Percentiles rank a stretch among this genome's conserved stretches.
phyloP scores from a whole-genome alignment of 92 coral and sea anemone genomes.

The Phenganax subtilis region DNA sequence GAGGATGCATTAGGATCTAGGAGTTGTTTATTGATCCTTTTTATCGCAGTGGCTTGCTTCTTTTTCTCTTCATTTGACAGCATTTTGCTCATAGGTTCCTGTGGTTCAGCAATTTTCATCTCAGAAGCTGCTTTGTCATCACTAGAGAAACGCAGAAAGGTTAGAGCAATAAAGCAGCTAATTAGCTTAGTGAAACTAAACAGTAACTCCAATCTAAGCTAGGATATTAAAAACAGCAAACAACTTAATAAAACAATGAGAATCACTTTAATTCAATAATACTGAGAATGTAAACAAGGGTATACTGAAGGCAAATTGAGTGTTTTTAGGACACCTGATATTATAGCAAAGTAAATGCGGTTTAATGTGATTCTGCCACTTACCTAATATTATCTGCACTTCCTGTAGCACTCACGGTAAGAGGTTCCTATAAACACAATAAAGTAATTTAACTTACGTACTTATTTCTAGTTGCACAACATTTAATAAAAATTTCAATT shows the following conservation, averaged over 20 bases:
- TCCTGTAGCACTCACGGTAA: neutral
- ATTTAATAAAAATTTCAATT: too few relatives aligned
- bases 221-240: too few relatives aligned
- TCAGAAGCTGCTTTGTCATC: slow-evolving; percentile 37
- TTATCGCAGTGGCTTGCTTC: neutral
- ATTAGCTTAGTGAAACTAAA: neutral
- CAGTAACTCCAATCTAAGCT: neutral
- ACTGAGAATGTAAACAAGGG: too few relatives aligned
- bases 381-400: neutral
- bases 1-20: neutral
- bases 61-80: slow-evolving; percentile 1
- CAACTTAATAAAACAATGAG: too few relatives aligned
- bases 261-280: too few relatives aligned
- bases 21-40: slow-evolving; percentile 1
- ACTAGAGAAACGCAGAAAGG: neutral
- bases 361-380: neutral
- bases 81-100: neutral
- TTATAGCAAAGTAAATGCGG: too few relatives aligned
- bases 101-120: slow-evolving; percentile 28
- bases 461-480: too few relatives aligned
- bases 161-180: neutral
- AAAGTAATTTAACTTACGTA: too few relatives aligned
- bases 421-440: neutral
- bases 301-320: too few relatives aligned
- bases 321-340: too few relatives aligned